These are phyloP conservation scores for Stenoptilia bipunctidactyla DNA, from an alignment of 2,888 invertebrate species.

Conservation along the genomic window DNA sequence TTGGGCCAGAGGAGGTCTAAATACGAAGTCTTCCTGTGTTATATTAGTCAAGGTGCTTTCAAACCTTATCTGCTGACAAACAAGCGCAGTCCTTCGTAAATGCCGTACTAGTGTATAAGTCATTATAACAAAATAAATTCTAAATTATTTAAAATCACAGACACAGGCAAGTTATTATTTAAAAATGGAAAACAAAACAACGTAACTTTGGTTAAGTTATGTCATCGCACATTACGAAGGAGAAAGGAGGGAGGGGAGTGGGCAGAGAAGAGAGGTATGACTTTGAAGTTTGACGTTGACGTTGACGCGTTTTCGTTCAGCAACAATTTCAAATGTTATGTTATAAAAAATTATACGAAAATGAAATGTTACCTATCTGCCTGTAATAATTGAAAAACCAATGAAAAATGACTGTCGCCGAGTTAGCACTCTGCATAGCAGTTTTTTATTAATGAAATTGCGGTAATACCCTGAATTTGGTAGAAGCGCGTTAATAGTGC, in stretches of 20 bases:
- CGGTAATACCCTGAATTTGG: too few relatives aligned
- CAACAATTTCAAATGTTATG: too few relatives aligned
- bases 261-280: neutral
- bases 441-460: too few relatives aligned
- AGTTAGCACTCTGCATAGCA: too few relatives aligned
- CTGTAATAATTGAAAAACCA: too few relatives aligned
- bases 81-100: conserved; percentile 41
- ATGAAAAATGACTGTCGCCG: too few relatives aligned
- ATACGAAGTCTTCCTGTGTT: conserved; percentile 54
- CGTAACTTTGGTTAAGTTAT: conserved; percentile 21
- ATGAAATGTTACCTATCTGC: too few relatives aligned
- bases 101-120: conserved; percentile 49
- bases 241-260: conserved; percentile 7
- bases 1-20: conserved; percentile 51
- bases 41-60: conserved; percentile 54
- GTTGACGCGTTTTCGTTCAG: too few relatives aligned
- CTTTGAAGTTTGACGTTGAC: too few relatives aligned
- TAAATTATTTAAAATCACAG: conserved; percentile 16
- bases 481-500: too few relatives aligned
- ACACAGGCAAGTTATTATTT: conserved; percentile 26
- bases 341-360: too few relatives aligned
- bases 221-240: conserved; percentile 34
- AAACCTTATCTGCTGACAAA: conserved; percentile 41
- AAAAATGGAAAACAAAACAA: conserved; percentile 19
- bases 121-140: conserved; percentile 28